phyloP scores from a whole-genome alignment of 30 jellyfish, hydroid and myxozoan genomes.

The Chrysaora quinquecirrha region DNA sequence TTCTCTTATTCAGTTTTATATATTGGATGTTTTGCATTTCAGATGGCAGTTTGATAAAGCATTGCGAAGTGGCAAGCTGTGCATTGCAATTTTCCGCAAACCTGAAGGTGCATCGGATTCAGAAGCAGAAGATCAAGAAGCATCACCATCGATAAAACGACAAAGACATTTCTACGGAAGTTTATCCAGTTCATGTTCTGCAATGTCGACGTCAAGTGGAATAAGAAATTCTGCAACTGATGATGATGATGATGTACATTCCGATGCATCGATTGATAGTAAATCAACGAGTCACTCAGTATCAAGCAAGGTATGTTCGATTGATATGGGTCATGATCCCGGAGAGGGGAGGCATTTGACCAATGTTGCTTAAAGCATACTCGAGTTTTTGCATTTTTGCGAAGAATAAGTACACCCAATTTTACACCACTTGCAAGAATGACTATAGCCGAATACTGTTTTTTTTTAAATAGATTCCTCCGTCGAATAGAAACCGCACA shows the following conservation, averaged over 20 bases:
- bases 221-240: conserved; percentile 59
- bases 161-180: conserved; percentile 45
- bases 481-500: no score
- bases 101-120: conserved; percentile 60
- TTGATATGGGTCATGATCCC: no score
- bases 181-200: conserved; percentile 70
- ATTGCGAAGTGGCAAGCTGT: conserved; percentile 57
- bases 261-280: conserved; percentile 58
- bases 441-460: no score
- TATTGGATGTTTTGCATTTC: background rate
- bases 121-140: conserved; percentile 33
- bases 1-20: background rate
- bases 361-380: no score
- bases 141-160: conserved; percentile 46
- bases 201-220: conserved; percentile 74
- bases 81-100: conserved; percentile 61
- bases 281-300: conserved; percentile 37
- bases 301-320: conserved; percentile 49
- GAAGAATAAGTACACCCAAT: no score
- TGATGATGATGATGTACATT: conserved; percentile 48
- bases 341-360: no score
- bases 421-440: no score
- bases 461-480: no score
- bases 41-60: conserved; percentile 80
- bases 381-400: no score